phyloP scores from a whole-genome alignment of 1,140 invertebrate genomes.

The Nylanderia fulva region DNA sequence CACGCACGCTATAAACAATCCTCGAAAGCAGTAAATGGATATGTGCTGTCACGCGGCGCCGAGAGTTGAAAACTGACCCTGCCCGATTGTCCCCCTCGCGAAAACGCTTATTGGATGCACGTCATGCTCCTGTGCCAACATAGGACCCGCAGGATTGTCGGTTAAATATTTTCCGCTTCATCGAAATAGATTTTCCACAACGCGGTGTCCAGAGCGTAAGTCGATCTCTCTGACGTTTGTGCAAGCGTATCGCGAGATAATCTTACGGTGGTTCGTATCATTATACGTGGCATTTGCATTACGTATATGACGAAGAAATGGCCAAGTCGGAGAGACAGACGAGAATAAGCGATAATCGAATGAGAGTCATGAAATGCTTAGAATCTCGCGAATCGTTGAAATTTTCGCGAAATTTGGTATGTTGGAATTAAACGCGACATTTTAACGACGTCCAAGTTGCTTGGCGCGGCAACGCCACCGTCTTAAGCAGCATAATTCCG shows the following conservation, averaged over 20 bases:
- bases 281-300: background rate
- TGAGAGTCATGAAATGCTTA: background rate
- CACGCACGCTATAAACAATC: slow-evolving; percentile 78
- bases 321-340: background rate
- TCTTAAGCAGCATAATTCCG: slow-evolving; percentile 37
- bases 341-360: background rate
- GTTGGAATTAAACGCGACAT: slow-evolving; percentile 24
- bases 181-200: slow-evolving; percentile 70
- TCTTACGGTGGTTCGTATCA: background rate
- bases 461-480: background rate
- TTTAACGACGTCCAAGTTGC: slow-evolving; percentile 17
- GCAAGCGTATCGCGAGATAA: background rate
- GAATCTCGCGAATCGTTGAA: background rate
- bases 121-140: slow-evolving; percentile 74
- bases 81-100: slow-evolving; percentile 52
- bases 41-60: slow-evolving; percentile 72
- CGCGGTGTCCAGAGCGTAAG: slow-evolving; percentile 28
- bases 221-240: slow-evolving; percentile 10
- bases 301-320: background rate
- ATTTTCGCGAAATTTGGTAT: background rate
- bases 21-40: slow-evolving; percentile 76
- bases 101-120: slow-evolving; percentile 74
- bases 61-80: slow-evolving; percentile 75
- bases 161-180: slow-evolving; percentile 74
- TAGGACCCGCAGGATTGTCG: slow-evolving; percentile 49